Conservation (phyloP, 2,888 invertebrate species). For the Himalopsyche kuldschensis region DNA sequence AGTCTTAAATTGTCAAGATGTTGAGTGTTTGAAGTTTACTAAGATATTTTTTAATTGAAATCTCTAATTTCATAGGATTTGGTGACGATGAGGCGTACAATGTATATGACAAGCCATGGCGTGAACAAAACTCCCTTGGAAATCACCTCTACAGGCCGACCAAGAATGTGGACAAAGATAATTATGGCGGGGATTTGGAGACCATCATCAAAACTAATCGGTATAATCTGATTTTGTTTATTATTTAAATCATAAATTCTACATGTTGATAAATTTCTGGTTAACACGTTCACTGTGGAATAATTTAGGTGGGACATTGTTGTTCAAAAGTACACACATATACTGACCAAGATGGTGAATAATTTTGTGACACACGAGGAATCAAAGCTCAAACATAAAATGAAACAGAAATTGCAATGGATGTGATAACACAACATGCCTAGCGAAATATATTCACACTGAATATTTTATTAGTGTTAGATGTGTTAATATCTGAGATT, state of each 20-base stretch:
- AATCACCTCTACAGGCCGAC: slow-evolving; percentile 89
- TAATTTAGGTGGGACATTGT: too few relatives aligned
- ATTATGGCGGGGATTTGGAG: slow-evolving; percentile 90
- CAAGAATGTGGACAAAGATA: slow-evolving; percentile 85
- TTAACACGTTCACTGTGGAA: too few relatives aligned
- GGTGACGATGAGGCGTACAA: slow-evolving; percentile 97
- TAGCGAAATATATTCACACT: too few relatives aligned
- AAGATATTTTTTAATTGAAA: background rate
- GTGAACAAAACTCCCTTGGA: slow-evolving; percentile 82
- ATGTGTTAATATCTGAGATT: too few relatives aligned
- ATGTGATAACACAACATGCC: too few relatives aligned
- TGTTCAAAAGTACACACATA: too few relatives aligned
- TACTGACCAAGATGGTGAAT: too few relatives aligned
- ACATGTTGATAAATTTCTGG: background rate
- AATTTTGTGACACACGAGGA: too few relatives aligned
- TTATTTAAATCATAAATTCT: background rate
- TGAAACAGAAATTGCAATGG: too few relatives aligned
- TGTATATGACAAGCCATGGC: slow-evolving; percentile 98
- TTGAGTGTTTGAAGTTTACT: background rate
- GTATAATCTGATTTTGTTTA: slow-evolving; percentile 46
- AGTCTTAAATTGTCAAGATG: background rate
- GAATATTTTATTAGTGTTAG: too few relatives aligned
- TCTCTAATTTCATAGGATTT: slow-evolving; percentile 65
- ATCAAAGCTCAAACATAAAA: too few relatives aligned
- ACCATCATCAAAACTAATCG: slow-evolving; percentile 83